Conservation (phyloP, 92 coral and sea anemone species). For the Scolanthus callimorphus region DNA sequence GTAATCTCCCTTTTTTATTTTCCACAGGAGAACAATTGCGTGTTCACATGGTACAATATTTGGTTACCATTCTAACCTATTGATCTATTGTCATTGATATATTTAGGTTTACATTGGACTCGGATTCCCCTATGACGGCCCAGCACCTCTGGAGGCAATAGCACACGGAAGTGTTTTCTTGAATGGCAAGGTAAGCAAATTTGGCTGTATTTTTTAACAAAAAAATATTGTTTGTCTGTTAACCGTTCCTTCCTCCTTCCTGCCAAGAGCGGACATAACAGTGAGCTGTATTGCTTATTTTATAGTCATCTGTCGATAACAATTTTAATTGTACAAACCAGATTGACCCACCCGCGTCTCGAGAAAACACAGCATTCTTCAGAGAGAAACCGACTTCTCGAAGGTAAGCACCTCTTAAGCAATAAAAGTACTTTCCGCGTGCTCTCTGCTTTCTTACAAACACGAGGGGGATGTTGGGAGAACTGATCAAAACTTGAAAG, state of each 20-base stretch:
- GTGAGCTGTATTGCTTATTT: too few species aligned
- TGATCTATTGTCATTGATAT: background rate
- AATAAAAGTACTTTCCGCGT: too few species aligned
- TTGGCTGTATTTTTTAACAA: too few species aligned
- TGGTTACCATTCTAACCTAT: background rate
- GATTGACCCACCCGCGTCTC: slow-evolving; percentile 70
- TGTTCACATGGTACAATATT: background rate
- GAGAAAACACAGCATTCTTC: slow-evolving; percentile 74
- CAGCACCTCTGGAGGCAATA: slow-evolving; percentile 96
- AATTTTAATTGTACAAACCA: slow-evolving; percentile 4
- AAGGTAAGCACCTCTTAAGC: too few species aligned
- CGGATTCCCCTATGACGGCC: slow-evolving; percentile 99
- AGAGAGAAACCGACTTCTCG: slow-evolving; percentile 92
- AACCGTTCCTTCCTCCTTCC: too few species aligned
- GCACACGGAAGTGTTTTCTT: slow-evolving; percentile 92
- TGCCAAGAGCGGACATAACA: too few species aligned
- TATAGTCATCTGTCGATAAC: background rate
- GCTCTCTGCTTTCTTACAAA: too few species aligned
- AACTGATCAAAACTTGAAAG: too few species aligned
- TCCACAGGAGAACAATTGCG: too few species aligned
- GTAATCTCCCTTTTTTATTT: too few species aligned
- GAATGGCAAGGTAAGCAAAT: slow-evolving; percentile 87
- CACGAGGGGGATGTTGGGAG: too few species aligned
- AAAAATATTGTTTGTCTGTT: too few species aligned
- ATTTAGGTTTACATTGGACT: slow-evolving; percentile 85